phyloP scores from a whole-genome alignment of 2,113 vertebrate genomes.

The Lontra canadensis region DNA sequence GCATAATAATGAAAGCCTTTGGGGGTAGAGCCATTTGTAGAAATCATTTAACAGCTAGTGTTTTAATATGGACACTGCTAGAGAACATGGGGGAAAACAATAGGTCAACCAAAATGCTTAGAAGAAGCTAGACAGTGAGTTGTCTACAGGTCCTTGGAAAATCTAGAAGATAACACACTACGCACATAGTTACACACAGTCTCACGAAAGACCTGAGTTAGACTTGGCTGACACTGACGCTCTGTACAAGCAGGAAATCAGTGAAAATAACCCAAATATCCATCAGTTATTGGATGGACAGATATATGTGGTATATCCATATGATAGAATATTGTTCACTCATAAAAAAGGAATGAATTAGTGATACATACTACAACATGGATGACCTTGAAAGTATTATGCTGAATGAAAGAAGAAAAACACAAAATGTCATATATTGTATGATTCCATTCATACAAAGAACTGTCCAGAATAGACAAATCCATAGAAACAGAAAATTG shows the following conservation, averaged over 20 bases:
- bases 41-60: not conserved
- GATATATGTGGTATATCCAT: not conserved
- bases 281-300: not conserved
- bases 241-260: not conserved
- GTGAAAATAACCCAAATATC: not conserved
- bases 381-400: not conserved
- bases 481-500: not conserved
- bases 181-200: not conserved
- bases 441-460: not conserved
- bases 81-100: not conserved
- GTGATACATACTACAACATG: not conserved
- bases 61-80: not conserved
- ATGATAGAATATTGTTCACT: not conserved
- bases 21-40: not conserved
- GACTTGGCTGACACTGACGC: not conserved
- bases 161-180: not conserved
- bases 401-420: not conserved
- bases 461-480: not conserved
- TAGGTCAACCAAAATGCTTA: not conserved
- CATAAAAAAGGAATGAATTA: conserved; percentile 11
- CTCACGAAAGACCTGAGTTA: not conserved
- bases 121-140: not conserved
- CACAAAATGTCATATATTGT: not conserved
- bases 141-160: not conserved
- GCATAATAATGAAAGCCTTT: not conserved